phyloP scores from a whole-genome alignment of 2,888 invertebrate genomes.

The Coenonympha glycerion region DNA sequence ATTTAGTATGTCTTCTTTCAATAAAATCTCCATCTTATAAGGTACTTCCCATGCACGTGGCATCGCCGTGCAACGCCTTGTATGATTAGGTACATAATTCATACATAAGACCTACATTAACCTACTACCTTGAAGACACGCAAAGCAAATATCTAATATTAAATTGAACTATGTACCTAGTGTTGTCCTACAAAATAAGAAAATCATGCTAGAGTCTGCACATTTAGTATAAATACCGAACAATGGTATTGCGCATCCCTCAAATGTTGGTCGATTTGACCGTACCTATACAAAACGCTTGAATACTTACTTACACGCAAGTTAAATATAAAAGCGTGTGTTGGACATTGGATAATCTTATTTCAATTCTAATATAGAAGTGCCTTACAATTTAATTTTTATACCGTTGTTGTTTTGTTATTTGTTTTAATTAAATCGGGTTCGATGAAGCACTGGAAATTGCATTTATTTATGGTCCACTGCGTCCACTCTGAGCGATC shows the following conservation, averaged over 20 bases:
- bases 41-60: no score
- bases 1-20: no score
- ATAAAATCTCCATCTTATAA: no score
- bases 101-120: no score
- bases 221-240: background rate
- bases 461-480: constrained; percentile 64
- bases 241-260: background rate
- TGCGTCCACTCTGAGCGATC: constrained; percentile 42
- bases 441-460: constrained; percentile 54
- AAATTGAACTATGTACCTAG: no score
- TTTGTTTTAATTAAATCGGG: constrained; percentile 39
- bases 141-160: no score
- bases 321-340: constrained; percentile 36
- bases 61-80: no score
- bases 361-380: constrained; percentile 71
- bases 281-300: background rate
- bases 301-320: constrained; percentile 35
- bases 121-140: no score
- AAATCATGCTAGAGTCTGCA: no score
- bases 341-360: constrained; percentile 50
- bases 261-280: background rate
- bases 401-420: constrained; percentile 50
- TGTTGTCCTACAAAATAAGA: no score
- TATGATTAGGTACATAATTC: no score
- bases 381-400: constrained; percentile 74